These are phyloP conservation scores for Gopherus evgoodei DNA, from an alignment of 2,113 vertebrate genomes.

Conservation along the genomic window DNA sequence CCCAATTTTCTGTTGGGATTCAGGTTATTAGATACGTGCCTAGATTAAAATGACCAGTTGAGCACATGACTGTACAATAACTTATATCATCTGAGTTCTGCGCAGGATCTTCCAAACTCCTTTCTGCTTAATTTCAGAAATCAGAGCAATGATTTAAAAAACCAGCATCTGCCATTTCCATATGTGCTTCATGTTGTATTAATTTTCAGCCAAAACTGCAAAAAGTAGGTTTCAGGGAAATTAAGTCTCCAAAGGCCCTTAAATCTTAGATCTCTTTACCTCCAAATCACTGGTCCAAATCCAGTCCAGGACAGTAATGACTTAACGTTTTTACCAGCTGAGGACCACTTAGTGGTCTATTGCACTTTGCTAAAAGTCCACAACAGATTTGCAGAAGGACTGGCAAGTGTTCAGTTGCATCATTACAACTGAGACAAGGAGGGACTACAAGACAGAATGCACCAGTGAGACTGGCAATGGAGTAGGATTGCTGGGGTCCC, in stretches of 20 bases:
- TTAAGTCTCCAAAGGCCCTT: slow-evolving; percentile 2
- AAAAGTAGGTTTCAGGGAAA: background rate
- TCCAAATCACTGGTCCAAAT: background rate
- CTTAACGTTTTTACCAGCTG: background rate
- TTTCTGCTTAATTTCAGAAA: slow-evolving; percentile 60
- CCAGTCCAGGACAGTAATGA: background rate
- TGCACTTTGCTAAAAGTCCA: background rate
- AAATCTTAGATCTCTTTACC: background rate
- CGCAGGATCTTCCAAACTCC: slow-evolving; percentile 48
- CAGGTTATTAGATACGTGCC: background rate
- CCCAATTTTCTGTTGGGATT: background rate
- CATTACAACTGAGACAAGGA: background rate
- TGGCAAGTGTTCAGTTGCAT: background rate
- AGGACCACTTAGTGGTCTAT: background rate
- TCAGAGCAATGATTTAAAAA: slow-evolving; percentile 51
- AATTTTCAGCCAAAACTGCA: slow-evolving; percentile 32
- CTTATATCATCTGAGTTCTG: slow-evolving; percentile 24
- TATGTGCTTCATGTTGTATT: slow-evolving; percentile 48
- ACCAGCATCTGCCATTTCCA: slow-evolving; percentile 59
- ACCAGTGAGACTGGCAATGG: background rate
- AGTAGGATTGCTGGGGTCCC: background rate
- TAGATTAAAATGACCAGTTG: slow-evolving; percentile 40
- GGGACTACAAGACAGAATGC: background rate
- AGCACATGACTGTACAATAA: slow-evolving; percentile 49
- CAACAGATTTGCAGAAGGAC: background rate